A percentile compares a stretch with the other conserved stretches of the same genome.
Evolutionary conservation across 2,888 invertebrate species (phyloP).

Genomic region (Arge pagana): DNA sequence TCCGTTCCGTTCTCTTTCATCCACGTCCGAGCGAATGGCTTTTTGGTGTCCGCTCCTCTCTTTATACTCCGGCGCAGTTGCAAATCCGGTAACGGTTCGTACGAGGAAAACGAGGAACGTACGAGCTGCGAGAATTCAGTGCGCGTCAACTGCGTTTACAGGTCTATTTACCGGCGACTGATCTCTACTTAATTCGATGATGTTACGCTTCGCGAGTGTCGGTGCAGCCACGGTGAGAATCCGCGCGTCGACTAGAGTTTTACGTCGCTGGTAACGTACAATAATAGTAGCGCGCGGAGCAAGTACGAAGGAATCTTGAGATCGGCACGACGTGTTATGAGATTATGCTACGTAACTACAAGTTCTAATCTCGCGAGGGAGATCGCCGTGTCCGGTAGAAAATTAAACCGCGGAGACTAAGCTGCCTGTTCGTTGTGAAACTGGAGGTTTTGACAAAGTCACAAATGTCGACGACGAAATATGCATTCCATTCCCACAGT

Average conservation of each 20-base stretch:
- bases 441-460: too few species aligned
- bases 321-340: constrained; percentile 16
- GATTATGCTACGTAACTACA: constrained; percentile 9
- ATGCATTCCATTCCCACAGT: too few species aligned
- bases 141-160: too few species aligned
- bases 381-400: constrained; percentile 3
- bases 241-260: constrained; percentile 8
- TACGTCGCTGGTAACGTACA: neutral
- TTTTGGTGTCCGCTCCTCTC: constrained; percentile 22
- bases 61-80: constrained; percentile 12
- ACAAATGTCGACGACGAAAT: too few species aligned
- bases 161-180: too few species aligned
- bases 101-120: too few species aligned
- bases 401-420: constrained; percentile 5
- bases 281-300: too few species aligned
- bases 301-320: constrained; percentile 5
- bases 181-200: too few species aligned
- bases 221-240: too few species aligned
- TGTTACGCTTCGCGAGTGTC: constrained; percentile 27
- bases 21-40: neutral
- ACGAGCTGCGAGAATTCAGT: too few species aligned
- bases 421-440: too few species aligned
- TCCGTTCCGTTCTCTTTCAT: constrained; percentile 29
- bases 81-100: constrained; percentile 13
- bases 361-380: constrained; percentile 9